Conservation (phyloP, 1,140 invertebrate genomes). For the Daktulosphaira vitifoliae region DNA sequence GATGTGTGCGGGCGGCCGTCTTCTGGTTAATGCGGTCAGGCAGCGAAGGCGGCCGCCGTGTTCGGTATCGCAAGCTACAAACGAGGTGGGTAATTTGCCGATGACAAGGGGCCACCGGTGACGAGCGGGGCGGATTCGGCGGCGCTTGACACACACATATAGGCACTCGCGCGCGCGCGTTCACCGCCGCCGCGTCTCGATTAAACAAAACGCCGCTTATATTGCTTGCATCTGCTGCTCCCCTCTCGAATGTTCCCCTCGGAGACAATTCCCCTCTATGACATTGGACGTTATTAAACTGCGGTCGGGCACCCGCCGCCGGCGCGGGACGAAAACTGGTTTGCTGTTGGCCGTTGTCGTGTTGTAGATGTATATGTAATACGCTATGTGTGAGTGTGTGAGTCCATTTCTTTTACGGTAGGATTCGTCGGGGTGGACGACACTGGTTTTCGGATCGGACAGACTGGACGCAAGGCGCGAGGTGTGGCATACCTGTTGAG, state of each 20-base stretch:
- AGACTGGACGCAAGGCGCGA: conserved; percentile 24
- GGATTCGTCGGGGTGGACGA: conserved; percentile 24
- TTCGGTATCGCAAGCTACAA: conserved; percentile 29
- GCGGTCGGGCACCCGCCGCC: too few species aligned
- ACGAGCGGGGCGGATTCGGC: conserved; percentile 21
- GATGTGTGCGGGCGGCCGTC: not conserved
- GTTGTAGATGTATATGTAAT: not conserved
- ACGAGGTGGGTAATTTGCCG: conserved; percentile 32
- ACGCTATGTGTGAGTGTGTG: not conserved
- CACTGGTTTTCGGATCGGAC: conserved; percentile 31
- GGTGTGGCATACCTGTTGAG: conserved; percentile 32
- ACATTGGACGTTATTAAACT: too few species aligned
- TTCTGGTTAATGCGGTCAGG: conserved; percentile 30
- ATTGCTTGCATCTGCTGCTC: too few species aligned
- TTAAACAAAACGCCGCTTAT: too few species aligned
- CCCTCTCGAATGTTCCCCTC: too few species aligned
- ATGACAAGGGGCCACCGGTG: conserved; percentile 31
- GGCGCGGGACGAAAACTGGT: conserved; percentile 16
- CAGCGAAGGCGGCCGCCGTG: conserved; percentile 1
- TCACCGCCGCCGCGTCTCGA: not conserved
- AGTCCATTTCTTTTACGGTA: not conserved
- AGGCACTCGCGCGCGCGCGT: not conserved
- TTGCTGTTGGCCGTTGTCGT: conserved; percentile 7
- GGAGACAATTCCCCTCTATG: not conserved
- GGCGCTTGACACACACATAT: conserved; percentile 28